A percentile compares a stretch with the other conserved stretches of the same genome.
Evolutionary conservation across 2,888 invertebrate genomes (phyloP).

Genomic region (Hybos culiciformis): DNA sequence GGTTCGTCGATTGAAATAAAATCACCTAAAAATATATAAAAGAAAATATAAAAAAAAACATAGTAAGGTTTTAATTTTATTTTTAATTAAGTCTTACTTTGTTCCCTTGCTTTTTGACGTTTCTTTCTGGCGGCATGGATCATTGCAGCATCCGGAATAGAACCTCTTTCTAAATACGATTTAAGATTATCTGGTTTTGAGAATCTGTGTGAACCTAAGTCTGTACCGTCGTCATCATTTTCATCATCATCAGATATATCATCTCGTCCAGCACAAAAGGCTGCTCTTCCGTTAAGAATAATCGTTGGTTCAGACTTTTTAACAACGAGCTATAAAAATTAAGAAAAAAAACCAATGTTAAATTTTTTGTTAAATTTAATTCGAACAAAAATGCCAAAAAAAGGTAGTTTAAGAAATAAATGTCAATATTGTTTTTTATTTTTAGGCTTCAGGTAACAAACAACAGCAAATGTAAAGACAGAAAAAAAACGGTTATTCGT

Average conservation of each 20-base stretch:
- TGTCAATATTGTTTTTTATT: no score
- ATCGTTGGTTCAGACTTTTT: constrained; percentile 44
- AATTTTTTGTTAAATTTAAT: not conserved
- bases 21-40: constrained; percentile 34
- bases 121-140: constrained; percentile 95
- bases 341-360: not conserved
- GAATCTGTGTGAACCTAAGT: constrained; percentile 42
- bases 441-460: not conserved
- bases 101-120: constrained; percentile 84
- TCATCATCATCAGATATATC: constrained; percentile 52
- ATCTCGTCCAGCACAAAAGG: constrained; percentile 61
- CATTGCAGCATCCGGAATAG: constrained; percentile 93
- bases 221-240: constrained; percentile 49
- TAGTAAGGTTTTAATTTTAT: not conserved
- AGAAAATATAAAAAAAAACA: not conserved
- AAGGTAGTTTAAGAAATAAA: not conserved
- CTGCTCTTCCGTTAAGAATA: constrained; percentile 68
- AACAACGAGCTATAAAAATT: constrained; percentile 38
- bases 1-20: constrained; percentile 43
- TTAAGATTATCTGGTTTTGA: constrained; percentile 58
- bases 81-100: constrained; percentile 33
- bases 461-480: not conserved
- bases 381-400: not conserved
- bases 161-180: constrained; percentile 71
- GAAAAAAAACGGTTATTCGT: not conserved